These are phyloP conservation scores for Heliornis fulica DNA, from an alignment of 2,113 vertebrate species.

Conservation along the genomic window DNA sequence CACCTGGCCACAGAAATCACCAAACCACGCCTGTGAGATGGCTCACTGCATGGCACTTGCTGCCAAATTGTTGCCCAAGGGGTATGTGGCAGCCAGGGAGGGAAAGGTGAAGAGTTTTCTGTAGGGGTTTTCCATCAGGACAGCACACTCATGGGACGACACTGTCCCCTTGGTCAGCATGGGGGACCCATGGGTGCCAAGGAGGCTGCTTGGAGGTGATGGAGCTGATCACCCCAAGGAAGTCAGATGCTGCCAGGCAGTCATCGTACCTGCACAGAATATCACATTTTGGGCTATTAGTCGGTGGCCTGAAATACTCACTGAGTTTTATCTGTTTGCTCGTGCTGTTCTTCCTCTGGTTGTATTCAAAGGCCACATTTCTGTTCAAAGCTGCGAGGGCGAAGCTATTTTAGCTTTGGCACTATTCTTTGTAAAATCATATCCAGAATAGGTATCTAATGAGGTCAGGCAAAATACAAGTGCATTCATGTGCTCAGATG, in stretches of 20 bases:
- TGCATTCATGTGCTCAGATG: neutral
- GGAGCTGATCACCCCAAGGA: no score
- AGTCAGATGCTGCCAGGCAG: neutral
- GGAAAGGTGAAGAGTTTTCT: neutral
- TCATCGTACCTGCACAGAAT: neutral
- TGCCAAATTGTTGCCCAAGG: fast-evolving
- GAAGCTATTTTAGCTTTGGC: neutral
- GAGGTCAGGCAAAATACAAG: slow-evolving; percentile 5
- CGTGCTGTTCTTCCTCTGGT: fast-evolving
- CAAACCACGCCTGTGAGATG: fast-evolving
- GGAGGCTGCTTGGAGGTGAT: neutral
- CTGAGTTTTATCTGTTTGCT: neutral
- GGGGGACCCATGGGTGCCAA: fast-evolving
- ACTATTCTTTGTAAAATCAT: neutral
- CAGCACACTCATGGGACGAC: fast-evolving
- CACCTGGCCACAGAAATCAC: fast-evolving
- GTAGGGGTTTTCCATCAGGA: neutral
- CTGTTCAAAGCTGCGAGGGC: neutral
- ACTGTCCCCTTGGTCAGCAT: fast-evolving
- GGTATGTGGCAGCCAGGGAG: fast-evolving
- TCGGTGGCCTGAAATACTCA: neutral
- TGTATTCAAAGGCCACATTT: neutral
- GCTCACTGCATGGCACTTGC: fast-evolving
- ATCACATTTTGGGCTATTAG: neutral
- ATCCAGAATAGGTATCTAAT: neutral